These are phyloP conservation scores for Sarcophaga rosellei DNA, from an alignment of 2,888 invertebrate genomes.

Conservation along the genomic window DNA sequence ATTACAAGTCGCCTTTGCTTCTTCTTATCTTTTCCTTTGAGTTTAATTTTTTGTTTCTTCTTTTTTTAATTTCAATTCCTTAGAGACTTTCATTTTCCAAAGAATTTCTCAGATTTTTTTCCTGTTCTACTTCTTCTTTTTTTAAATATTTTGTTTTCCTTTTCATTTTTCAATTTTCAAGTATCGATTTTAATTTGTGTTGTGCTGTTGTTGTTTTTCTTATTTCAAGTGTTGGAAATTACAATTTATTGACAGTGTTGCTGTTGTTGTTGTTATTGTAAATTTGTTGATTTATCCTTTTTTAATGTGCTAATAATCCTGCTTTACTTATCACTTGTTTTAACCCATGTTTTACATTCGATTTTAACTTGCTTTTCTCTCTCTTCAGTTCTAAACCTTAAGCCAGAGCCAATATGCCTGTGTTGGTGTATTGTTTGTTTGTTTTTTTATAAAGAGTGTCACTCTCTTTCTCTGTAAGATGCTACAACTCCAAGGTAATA, in stretches of 20 bases:
- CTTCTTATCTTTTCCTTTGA: neutral
- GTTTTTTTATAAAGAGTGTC: neutral
- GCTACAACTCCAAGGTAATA: neutral
- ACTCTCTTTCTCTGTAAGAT: neutral
- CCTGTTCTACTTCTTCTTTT: neutral
- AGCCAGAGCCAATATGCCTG: neutral
- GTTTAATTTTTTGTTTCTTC: neutral
- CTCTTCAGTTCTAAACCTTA: neutral
- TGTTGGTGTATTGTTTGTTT: slow-evolving; percentile 39
- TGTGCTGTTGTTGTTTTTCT: neutral
- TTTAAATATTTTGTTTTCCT: slow-evolving; percentile 13
- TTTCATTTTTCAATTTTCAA: slow-evolving; percentile 42
- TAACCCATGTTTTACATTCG: slow-evolving; percentile 60
- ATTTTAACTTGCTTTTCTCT: slow-evolving; percentile 12
- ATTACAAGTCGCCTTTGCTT: slow-evolving; percentile 17
- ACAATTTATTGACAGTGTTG: slow-evolving; percentile 11
- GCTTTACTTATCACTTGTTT: slow-evolving; percentile 60
- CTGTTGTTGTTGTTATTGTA: slow-evolving; percentile 37
- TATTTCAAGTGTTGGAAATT: slow-evolving; percentile 52
- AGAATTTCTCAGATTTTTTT: neutral
- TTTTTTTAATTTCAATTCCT: slow-evolving; percentile 8
- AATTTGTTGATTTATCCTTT: slow-evolving; percentile 65
- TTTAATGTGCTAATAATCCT: slow-evolving; percentile 69
- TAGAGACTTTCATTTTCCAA: slow-evolving; percentile 37
- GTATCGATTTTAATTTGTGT: slow-evolving; percentile 31